phyloP scores from a whole-genome alignment of 2,113 vertebrate genomes.

The Pithys albifrons region DNA sequence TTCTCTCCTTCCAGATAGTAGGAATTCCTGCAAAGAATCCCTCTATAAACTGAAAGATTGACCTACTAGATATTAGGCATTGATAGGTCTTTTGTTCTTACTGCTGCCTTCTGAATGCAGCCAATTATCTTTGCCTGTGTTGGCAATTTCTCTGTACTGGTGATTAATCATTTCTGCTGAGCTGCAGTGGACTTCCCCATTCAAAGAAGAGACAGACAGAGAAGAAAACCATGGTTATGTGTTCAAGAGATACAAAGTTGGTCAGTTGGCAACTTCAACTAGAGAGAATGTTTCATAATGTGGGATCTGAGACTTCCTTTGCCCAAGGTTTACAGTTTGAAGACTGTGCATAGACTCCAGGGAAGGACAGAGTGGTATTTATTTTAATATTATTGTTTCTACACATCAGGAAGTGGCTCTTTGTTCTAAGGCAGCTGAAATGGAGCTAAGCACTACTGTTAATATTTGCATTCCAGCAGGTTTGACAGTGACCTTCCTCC shows the following conservation, averaged over 20 bases:
- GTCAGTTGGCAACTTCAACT: background rate
- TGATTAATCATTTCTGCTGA: background rate
- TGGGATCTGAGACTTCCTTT: background rate
- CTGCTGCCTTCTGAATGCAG: background rate
- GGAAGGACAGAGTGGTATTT: background rate
- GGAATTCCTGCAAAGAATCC: background rate
- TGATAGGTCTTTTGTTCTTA: background rate
- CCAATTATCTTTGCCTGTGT: background rate
- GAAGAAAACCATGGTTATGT: background rate
- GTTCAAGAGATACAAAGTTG: background rate
- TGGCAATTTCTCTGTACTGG: background rate
- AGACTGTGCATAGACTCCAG: background rate
- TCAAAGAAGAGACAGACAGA: background rate
- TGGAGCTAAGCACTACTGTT: slow-evolving; percentile 4
- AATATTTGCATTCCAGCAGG: slow-evolving; percentile 49
- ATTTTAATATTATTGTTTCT: slow-evolving; percentile 38
- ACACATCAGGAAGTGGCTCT: background rate
- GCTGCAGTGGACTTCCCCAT: background rate
- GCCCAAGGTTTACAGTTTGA: background rate
- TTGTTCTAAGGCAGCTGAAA: slow-evolving; percentile 45
- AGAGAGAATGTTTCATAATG: background rate
- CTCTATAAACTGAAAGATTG: background rate
- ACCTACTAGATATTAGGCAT: background rate
- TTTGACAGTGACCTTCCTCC: slow-evolving; percentile 4
- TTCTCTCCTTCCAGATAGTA: background rate